Percentiles rank a stretch among this genome's conserved stretches.
Conservation (phyloP, 30 jellyfish, hydroid and myxozoan genomes). For the Pseudorhiza aurosa region DNA sequence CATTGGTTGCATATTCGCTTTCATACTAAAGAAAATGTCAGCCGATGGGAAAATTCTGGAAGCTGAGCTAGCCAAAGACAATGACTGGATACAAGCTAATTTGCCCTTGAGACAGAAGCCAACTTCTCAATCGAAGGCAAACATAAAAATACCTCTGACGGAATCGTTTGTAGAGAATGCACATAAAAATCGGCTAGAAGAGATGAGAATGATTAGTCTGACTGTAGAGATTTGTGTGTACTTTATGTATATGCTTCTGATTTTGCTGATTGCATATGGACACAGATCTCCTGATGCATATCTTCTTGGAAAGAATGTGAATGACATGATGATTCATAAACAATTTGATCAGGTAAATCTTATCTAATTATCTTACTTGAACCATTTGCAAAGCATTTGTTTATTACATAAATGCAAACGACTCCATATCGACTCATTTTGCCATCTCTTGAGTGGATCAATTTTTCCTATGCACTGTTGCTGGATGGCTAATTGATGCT, state of each 20-base stretch:
- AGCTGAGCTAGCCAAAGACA: conserved; percentile 32
- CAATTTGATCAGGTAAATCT: conserved; percentile 76
- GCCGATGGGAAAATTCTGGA: conserved; percentile 64
- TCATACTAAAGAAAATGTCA: conserved; percentile 62
- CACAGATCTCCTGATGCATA: conserved; percentile 92
- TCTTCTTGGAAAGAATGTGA: conserved; percentile 37
- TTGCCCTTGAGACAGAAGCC: conserved; percentile 19
- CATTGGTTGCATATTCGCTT: conserved; percentile 65
- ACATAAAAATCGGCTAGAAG: conserved; percentile 49
- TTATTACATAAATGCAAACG: too few species aligned
- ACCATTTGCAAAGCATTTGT: too few species aligned
- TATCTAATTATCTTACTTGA: background rate
- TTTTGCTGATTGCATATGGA: conserved; percentile 82
- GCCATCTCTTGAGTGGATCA: too few species aligned
- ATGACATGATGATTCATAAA: conserved; percentile 41
- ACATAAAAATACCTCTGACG: conserved; percentile 54
- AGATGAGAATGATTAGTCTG: conserved; percentile 39
- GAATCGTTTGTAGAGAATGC: conserved; percentile 26
- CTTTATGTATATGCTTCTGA: conserved; percentile 53
- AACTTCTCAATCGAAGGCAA: background rate
- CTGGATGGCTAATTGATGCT: too few species aligned
- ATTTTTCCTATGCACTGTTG: too few species aligned
- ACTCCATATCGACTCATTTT: too few species aligned
- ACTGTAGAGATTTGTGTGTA: conserved; percentile 62
- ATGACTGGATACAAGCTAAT: conserved; percentile 14